Percentiles rank a stretch among this genome's conserved stretches.
Conservation (phyloP, 2,888 invertebrate genomes). For the Serripes groenlandicus region DNA sequence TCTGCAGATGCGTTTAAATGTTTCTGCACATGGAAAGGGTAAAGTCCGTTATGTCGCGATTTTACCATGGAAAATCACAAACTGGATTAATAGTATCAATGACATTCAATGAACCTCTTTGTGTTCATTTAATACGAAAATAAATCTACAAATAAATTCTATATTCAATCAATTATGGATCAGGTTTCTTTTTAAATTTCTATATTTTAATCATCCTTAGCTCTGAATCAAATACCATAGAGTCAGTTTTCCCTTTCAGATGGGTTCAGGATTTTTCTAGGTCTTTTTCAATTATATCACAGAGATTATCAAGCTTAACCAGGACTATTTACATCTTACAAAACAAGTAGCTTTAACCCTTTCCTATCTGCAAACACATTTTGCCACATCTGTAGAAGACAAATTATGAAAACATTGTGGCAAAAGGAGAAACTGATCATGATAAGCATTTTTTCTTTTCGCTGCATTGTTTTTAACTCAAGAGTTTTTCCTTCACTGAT, state of each 20-base stretch:
- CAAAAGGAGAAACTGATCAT: not conserved
- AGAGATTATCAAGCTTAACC: not conserved
- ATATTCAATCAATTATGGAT: conserved; percentile 2
- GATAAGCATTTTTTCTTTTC: not conserved
- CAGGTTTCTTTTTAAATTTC: no score
- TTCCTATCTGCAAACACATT: not conserved
- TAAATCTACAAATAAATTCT: conserved; percentile 3
- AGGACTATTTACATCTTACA: not conserved
- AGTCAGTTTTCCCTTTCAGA: no score
- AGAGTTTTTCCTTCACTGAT: no score
- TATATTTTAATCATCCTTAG: no score
- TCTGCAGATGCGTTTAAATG: no score
- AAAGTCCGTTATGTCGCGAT: no score
- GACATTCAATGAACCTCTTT: conserved; percentile 5
- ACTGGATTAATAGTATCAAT: conserved; percentile 11
- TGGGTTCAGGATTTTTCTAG: no score
- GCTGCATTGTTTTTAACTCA: not conserved
- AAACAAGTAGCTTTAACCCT: not conserved
- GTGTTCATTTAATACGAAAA: conserved; percentile 11
- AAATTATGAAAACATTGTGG: not conserved
- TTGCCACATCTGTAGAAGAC: not conserved
- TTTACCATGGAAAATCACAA: no score
- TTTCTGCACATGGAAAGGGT: no score
- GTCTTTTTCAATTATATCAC: not conserved
- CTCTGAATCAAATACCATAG: no score